These are phyloP conservation scores for Eupithecia dodoneata DNA, from an alignment of 2,888 invertebrate genomes.

Conservation along the genomic window DNA sequence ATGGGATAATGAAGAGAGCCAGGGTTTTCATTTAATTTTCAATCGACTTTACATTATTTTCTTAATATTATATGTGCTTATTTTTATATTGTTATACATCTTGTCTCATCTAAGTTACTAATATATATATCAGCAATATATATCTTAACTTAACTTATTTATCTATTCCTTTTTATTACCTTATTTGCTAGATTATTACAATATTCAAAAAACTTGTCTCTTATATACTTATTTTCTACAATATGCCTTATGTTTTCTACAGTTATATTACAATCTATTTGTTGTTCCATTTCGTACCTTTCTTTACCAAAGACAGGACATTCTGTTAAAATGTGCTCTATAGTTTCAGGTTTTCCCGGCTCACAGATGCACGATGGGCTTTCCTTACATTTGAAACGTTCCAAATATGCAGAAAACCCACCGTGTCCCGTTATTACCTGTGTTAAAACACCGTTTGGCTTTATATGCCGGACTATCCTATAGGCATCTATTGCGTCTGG, in stretches of 20 bases:
- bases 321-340: constrained; percentile 6
- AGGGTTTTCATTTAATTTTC: no score
- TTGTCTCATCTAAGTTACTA: no score
- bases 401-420: constrained; percentile 17
- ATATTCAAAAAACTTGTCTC: neutral
- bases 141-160: neutral
- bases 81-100: no score
- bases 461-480: neutral
- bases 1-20: no score
- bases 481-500: constrained; percentile 18
- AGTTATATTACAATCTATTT: neutral
- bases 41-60: no score
- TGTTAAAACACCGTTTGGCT: neutral
- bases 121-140: neutral
- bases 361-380: constrained; percentile 24
- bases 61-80: no score
- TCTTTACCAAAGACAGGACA: neutral
- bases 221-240: neutral
- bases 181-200: neutral
- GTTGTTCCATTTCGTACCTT: neutral
- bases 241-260: neutral
- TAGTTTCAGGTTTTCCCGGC: neutral
- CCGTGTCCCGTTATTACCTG: constrained; percentile 4
- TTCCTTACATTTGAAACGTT: constrained; percentile 2
- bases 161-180: neutral